Base-by-base conservation (phyloP, 2,797 vertebrate genomes). In the Liasis olivaceus region DNA sequence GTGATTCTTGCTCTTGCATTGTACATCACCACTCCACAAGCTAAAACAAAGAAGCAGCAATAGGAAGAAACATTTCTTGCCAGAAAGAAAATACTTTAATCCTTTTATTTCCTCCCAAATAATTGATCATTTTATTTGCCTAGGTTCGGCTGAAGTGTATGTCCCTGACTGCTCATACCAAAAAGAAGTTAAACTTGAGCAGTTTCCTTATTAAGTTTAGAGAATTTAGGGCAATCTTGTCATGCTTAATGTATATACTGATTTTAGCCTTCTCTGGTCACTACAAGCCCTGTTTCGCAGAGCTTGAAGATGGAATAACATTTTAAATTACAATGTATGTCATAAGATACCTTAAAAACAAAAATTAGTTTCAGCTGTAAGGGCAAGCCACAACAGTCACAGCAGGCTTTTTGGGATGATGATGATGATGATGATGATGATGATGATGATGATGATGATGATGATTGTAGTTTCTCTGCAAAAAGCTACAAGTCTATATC, bases 1-100 rank as follows among this genome's bases (percentile, higher is more conserved):
- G 89, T 28, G 56, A 93, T 91, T 89, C 91, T 93, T 91, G 85
- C 26, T 88, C 92, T 59, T 91, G 69, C 60, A 56, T n/a, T 58
- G 90, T 88, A 85, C 69, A 47, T 36, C 60, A 90, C 94, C n/a
- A 15, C 60, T 2, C 0, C 42, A 87, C 54, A 93, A 92, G 26
- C 91, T 62, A 90, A 36, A 36, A 72, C 58, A 91, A 93, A 92
- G 66, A 90, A 59, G 62, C 4, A 7, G 66, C 88, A 93, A 92
- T 51, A 88, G 77, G 77, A 81, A 47, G 24, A 90, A 95, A 62
- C 58, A 47, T 59, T 59, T 24, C 85, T 94, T 93, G 3, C 26
- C 77, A 54, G 51, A 36, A 91, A 87, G 59, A 47, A 20, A 92
- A 92, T 58, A 42, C 88, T 72, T 31, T 56, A 66, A 56, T 58